A percentile compares a stretch with the other conserved stretches of the same genome.
phyloP scores from a whole-genome alignment of 2,888 invertebrate genomes.

The Trissolcus brochymenae region DNA sequence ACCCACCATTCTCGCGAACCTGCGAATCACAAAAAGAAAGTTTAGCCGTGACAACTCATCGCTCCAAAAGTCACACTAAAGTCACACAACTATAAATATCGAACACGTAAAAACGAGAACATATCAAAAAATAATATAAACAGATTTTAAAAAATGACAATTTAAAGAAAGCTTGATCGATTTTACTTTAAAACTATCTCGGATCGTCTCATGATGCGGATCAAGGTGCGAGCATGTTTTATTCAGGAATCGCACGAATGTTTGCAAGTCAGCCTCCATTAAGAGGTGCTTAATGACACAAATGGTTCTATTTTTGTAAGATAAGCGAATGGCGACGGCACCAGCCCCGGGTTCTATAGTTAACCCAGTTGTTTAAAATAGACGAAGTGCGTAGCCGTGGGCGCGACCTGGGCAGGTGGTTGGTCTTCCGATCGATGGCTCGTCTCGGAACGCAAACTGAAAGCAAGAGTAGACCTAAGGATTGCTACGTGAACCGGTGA shows the following conservation, averaged over 20 bases:
- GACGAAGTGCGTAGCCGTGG: slow-evolving; percentile 25
- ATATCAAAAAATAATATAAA: slow-evolving; percentile 5
- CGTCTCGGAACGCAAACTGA: slow-evolving; percentile 39
- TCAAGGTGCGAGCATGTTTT: neutral
- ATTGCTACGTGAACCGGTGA: slow-evolving; percentile 30
- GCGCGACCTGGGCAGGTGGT: slow-evolving; percentile 31
- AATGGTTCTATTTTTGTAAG: slow-evolving; percentile 32
- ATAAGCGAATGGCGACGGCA: slow-evolving; percentile 7
- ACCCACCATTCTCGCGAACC: slow-evolving; percentile 75
- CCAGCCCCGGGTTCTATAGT: slow-evolving; percentile 35
- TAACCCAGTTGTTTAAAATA: slow-evolving; percentile 50
- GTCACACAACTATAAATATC: neutral
- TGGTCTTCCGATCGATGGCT: slow-evolving; percentile 25
- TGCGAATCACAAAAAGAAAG: slow-evolving; percentile 45
- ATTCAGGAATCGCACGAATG: slow-evolving; percentile 16
- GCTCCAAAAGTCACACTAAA: neutral
- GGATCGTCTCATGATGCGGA: slow-evolving; percentile 15
- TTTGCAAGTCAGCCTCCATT: slow-evolving; percentile 44
- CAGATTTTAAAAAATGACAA: neutral
- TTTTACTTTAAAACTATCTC: slow-evolving; percentile 22
- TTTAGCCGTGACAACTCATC: neutral
- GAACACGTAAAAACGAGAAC: neutral
- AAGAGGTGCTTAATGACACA: slow-evolving; percentile 41
- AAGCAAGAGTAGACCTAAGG: slow-evolving; percentile 49
- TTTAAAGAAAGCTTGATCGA: neutral